phyloP scores from a whole-genome alignment of 2,888 invertebrate species.

The Geophilus truncorum region DNA sequence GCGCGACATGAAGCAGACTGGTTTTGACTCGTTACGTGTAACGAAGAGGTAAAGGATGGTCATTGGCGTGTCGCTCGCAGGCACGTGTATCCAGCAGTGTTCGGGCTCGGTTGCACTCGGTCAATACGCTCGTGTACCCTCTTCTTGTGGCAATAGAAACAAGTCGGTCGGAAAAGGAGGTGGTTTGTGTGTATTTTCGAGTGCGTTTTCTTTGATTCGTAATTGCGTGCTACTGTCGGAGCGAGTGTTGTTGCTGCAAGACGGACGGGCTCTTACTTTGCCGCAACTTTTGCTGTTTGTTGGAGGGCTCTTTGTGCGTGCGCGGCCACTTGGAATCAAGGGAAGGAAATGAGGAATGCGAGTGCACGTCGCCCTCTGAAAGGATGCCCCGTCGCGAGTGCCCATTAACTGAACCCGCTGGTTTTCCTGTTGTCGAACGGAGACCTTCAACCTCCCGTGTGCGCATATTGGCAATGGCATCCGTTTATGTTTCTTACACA shows the following conservation, averaged over 20 bases:
- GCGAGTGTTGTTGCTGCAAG: neutral
- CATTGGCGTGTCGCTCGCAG: conserved; percentile 16
- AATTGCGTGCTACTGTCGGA: neutral
- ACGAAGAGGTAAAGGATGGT: neutral
- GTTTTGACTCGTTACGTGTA: neutral
- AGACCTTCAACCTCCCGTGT: conserved; percentile 13
- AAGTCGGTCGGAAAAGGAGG: neutral
- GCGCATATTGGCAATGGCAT: conserved; percentile 11
- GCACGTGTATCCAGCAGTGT: conserved; percentile 11
- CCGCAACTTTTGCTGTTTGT: neutral
- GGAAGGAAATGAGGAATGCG: conserved; percentile 5
- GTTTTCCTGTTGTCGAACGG: neutral
- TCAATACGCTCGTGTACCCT: neutral
- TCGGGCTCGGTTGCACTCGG: neutral
- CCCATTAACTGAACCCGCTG: conserved; percentile 11
- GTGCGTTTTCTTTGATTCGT: conserved; percentile 12
- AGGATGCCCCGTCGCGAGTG: neutral
- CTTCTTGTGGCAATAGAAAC: conserved; percentile 9
- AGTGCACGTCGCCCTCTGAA: neutral
- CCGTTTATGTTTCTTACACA: conserved; percentile 12
- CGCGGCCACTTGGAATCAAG: neutral
- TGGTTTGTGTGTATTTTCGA: conserved; percentile 14
- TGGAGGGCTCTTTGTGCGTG: neutral
- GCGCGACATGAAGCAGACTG: neutral
- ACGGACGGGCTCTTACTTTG: neutral